Percentiles rank a stretch among this genome's conserved stretches.
These are phyloP conservation scores for Ciconia nigra DNA, from an alignment of 2,797 vertebrate genomes.

Conservation along the genomic window DNA sequence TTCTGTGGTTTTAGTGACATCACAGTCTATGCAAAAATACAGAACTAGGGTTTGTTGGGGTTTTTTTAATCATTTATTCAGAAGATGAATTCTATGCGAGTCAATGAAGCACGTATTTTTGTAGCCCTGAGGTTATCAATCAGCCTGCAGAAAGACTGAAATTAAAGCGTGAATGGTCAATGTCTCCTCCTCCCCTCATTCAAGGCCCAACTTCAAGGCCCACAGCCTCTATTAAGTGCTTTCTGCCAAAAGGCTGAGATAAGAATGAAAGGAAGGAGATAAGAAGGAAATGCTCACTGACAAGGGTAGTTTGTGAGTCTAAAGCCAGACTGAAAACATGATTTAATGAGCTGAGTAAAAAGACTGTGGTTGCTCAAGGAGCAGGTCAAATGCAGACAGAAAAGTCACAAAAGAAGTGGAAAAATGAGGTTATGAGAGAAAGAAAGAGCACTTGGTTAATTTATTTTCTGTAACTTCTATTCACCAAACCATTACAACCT, in stretches of 20 bases:
- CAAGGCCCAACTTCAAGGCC: not conserved
- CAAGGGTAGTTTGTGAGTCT: not conserved
- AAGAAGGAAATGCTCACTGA: not conserved
- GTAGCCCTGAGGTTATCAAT: not conserved
- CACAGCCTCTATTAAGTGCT: not conserved
- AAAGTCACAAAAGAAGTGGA: not conserved
- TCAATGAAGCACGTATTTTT: not conserved
- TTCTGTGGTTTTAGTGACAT: not conserved
- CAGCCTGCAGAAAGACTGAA: not conserved
- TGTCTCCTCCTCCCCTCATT: not conserved
- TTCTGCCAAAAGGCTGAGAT: not conserved
- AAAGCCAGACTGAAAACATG: not conserved
- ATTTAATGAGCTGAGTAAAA: not conserved
- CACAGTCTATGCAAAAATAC: not conserved
- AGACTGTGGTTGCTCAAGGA: not conserved
- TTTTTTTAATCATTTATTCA: not conserved
- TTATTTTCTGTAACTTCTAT: not conserved
- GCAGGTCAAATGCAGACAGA: not conserved
- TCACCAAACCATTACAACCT: not conserved
- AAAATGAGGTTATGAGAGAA: not conserved
- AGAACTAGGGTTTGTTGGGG: not conserved
- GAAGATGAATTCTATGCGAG: not conserved
- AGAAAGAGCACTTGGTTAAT: not conserved
- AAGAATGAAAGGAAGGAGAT: slow-evolving; percentile 21
- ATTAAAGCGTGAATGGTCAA: not conserved